Evolutionary conservation across 2,797 vertebrate genomes (phyloP).

Genomic region (Peromyscus eremicus): DNA sequence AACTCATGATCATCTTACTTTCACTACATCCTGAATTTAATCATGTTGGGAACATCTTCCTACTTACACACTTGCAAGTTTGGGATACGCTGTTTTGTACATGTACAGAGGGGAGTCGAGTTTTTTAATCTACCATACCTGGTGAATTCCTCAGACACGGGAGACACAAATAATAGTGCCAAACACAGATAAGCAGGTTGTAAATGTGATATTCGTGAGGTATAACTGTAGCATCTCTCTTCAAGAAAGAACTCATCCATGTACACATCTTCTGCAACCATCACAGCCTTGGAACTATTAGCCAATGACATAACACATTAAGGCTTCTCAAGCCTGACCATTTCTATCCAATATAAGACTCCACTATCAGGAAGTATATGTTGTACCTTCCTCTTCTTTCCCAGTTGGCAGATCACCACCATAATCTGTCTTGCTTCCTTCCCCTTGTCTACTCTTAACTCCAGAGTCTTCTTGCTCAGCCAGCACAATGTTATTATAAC

Average conservation of each 20-base stretch:
- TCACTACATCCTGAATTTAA: neutral
- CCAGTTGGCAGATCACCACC: neutral
- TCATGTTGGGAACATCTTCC: neutral
- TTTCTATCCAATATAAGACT: neutral
- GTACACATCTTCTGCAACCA: neutral
- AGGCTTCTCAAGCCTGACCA: neutral
- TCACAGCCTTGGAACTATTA: neutral
- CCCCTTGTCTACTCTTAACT: neutral
- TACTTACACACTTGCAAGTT: neutral
- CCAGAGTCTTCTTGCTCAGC: neutral
- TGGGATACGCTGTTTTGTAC: neutral
- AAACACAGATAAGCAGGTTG: neutral
- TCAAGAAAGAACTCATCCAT: neutral
- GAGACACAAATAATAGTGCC: neutral
- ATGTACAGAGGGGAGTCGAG: accelerated
- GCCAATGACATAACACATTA: neutral
- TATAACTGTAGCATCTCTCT: neutral
- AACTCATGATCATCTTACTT: neutral
- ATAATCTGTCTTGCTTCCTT: neutral
- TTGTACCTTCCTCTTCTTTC: neutral
- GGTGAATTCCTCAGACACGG: neutral
- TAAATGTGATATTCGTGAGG: neutral
- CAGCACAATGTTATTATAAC: neutral
- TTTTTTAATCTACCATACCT: neutral
- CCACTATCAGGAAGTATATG: neutral